Conservation (phyloP, 2,113 vertebrate species). For the Pogonocichla stellata region DNA sequence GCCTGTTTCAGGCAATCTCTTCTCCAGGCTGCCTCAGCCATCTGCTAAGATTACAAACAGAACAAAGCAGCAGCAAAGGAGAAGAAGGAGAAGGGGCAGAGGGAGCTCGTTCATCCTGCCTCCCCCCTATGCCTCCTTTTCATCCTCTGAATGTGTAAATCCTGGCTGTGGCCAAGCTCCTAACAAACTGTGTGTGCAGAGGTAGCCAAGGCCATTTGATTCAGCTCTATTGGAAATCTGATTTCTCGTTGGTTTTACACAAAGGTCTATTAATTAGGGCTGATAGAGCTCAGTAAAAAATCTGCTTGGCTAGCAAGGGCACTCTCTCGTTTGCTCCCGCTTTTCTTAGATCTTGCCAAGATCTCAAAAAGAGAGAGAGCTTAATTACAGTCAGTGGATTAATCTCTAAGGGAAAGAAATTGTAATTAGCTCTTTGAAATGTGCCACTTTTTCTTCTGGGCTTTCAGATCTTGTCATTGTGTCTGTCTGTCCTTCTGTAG, state of each 20-base stretch:
- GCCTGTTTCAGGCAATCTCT: constrained; percentile 44
- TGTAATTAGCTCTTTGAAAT: constrained; percentile 81
- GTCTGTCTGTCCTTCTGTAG: constrained; percentile 70
- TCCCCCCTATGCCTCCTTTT: background rate
- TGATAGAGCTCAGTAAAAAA: constrained; percentile 77
- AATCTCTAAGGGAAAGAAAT: constrained; percentile 78
- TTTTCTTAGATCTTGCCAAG: constrained; percentile 82
- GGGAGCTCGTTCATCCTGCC: background rate
- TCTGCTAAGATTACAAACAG: constrained; percentile 61
- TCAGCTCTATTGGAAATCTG: constrained; percentile 75
- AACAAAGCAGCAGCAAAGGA: constrained; percentile 44
- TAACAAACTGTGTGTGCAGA: constrained; percentile 54
- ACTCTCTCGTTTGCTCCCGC: constrained; percentile 46
- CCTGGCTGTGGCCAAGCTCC: constrained; percentile 10
- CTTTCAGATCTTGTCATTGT: constrained; percentile 73
- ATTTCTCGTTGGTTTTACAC: constrained; percentile 76
- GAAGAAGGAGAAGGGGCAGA: background rate
- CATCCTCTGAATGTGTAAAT: constrained; percentile 30
- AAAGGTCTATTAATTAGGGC: constrained; percentile 81
- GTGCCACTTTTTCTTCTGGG: constrained; percentile 73
- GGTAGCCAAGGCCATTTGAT: constrained; percentile 72
- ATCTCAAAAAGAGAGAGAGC: constrained; percentile 76
- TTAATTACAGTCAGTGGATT: constrained; percentile 82
- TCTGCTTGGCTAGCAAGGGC: constrained; percentile 77
- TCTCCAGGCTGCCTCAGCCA: constrained; percentile 38